These are phyloP conservation scores for Orycteropus afer DNA, from an alignment of 2,113 vertebrate genomes.

Conservation along the genomic window DNA sequence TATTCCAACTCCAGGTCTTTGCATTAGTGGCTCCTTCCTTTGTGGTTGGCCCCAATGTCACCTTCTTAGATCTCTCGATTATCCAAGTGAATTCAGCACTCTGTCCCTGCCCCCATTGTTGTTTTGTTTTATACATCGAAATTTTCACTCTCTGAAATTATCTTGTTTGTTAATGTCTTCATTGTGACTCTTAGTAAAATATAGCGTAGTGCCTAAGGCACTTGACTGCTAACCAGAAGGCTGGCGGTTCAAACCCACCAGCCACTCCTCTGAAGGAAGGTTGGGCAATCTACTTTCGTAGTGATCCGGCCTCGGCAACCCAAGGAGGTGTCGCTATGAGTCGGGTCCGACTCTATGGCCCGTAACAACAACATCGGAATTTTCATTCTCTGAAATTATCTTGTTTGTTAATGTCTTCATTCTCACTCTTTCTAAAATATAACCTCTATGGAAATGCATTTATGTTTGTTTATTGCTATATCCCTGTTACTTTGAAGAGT, in stretches of 20 bases:
- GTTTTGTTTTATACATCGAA: not conserved
- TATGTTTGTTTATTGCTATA: conserved; percentile 18
- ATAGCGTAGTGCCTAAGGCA: too few relatives aligned
- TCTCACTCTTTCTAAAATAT: conserved; percentile 19
- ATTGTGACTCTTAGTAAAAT: conserved; percentile 34
- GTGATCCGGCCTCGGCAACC: too few relatives aligned
- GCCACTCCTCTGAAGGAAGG: too few relatives aligned
- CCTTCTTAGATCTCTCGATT: not conserved
- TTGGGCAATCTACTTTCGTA: too few relatives aligned
- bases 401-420: conserved; percentile 37
- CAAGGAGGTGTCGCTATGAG: too few relatives aligned
- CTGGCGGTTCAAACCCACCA: too few relatives aligned
- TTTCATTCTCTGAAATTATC: conserved; percentile 16
- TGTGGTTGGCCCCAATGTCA: not conserved
- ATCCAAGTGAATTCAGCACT: not conserved
- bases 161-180: conserved; percentile 32
- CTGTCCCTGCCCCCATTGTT: not conserved
- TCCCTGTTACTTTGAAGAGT: not conserved
- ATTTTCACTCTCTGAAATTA: not conserved
- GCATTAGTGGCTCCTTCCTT: not conserved
- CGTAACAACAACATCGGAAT: too few relatives aligned
- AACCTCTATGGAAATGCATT: not conserved
- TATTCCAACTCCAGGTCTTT: not conserved
- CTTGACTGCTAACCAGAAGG: too few relatives aligned
- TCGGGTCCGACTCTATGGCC: too few relatives aligned